Evolutionary conservation across 30 jellyfish, hydroid and myxozoan genomes (phyloP), one percentile per base, ranked within the genome.

Genomic region (Aurelia sp.): DNA sequence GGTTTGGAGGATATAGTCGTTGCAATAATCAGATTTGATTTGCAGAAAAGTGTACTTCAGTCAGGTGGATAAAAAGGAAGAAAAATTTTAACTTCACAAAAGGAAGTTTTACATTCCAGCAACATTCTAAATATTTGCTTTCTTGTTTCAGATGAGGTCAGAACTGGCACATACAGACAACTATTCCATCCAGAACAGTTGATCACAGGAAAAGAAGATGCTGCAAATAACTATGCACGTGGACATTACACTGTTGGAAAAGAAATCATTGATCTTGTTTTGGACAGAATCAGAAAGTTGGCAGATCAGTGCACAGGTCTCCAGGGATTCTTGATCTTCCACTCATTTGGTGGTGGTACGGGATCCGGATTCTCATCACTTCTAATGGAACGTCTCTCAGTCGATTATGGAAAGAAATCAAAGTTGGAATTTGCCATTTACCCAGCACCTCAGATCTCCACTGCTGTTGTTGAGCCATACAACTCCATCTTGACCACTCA

Each of bases 301-400:
- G 97, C 98, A 27, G 98, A 93, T 57, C 96, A 82, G 58, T 93
- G 98, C 48, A 89, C 97, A 51, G 98, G 98, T 74, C 98, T 93
- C 60, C 98, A 93, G 64, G 98, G 98, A 20, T 93, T 93, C 89
- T 47, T 93, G 88, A 89, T 93, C 87, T 93, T 89, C 91, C 98
- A 93, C 78, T 93, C 99, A 70, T 94, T 94, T 69, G 99, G 99
- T 61, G 99, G 99, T 64, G 99, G 99, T 48, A 94, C 99, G 18
- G 98, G 98, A 13, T 93, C 98, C 40, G 98, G 98, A 31, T 93
- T 93, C 89, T 71, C 98, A 0, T 93, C 98, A 0, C 92, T 93
- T 48, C 98, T 93, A 27, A 88, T 88, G 97, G 98, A 93, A 74
- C 97, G 98, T 44, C 87, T 93, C 15, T 88, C 97, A 4, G 98